Percentiles rank a stretch among this genome's conserved stretches.
phyloP scores from a whole-genome alignment of 2,113 vertebrate genomes.

The Guaruba guarouba region DNA sequence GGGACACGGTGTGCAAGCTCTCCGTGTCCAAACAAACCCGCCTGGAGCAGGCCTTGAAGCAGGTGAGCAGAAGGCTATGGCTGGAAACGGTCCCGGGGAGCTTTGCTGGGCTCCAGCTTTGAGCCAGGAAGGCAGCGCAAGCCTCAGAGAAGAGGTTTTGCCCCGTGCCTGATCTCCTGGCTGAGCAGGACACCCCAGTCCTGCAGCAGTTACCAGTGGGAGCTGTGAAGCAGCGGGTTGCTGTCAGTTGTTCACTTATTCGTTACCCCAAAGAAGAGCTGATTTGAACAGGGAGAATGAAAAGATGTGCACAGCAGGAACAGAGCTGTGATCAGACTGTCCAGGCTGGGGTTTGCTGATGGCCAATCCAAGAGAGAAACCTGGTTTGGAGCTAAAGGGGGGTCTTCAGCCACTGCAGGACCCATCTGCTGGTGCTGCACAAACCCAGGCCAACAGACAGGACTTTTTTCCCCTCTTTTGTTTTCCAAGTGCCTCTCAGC shows the following conservation, averaged over 20 bases:
- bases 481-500: neutral
- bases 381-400: accelerated
- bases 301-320: neutral
- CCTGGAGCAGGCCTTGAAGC: conserved; percentile 91
- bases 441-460: neutral
- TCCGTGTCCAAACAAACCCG: conserved; percentile 94
- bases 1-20: conserved; percentile 94
- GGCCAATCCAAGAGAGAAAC: neutral
- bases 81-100: accelerated
- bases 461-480: neutral
- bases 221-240: neutral
- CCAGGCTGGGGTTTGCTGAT: neutral
- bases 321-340: neutral
- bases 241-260: accelerated
- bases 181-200: neutral
- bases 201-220: neutral
- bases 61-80: conserved; percentile 71
- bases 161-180: neutral
- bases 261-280: neutral
- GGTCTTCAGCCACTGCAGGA: accelerated
- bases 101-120: neutral
- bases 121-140: no score
- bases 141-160: neutral
- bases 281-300: neutral
- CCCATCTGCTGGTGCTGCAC: neutral